Percentiles rank a stretch among this genome's conserved stretches.
phyloP scores from a whole-genome alignment of 2,113 vertebrate genomes.

The Antigone vipio region DNA sequence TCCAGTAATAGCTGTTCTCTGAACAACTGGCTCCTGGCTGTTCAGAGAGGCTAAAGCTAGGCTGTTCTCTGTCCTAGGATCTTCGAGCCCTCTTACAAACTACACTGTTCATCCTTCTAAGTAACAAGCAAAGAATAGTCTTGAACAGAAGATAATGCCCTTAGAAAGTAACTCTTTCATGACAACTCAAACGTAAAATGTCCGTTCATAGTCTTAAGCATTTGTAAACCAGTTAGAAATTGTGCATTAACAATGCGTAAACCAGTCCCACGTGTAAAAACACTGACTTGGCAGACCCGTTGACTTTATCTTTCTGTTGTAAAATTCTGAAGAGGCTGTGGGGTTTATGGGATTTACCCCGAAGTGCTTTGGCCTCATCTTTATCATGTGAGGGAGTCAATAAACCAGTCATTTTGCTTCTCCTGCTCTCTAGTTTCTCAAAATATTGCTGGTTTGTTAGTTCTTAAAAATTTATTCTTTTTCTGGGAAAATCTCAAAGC shows the following conservation, averaged over 20 bases:
- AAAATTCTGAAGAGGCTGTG: not conserved
- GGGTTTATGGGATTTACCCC: not conserved
- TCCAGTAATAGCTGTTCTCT: not conserved
- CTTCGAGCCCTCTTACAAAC: not conserved
- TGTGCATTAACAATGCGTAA: not conserved
- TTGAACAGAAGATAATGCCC: not conserved
- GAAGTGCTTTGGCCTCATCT: not conserved
- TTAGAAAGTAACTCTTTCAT: not conserved
- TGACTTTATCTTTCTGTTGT: not conserved
- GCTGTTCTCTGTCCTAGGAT: not conserved
- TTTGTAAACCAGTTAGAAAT: not conserved
- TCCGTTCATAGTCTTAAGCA: not conserved
- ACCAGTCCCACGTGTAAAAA: not conserved
- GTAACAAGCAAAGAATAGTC: not conserved
- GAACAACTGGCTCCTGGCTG: not conserved
- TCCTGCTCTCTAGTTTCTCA: not conserved
- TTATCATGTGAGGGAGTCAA: not conserved
- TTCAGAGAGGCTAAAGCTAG: not conserved
- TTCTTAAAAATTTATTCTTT: not conserved
- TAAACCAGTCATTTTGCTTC: not conserved
- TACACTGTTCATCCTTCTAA: not conserved
- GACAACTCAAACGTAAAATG: not conserved
- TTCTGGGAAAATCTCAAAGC: not conserved
- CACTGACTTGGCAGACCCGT: not conserved
- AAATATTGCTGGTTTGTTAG: not conserved